Conservation (phyloP, 37 sponge, comb jelly and placozoan species). For the Chondrilla cf. caribensis region DNA sequence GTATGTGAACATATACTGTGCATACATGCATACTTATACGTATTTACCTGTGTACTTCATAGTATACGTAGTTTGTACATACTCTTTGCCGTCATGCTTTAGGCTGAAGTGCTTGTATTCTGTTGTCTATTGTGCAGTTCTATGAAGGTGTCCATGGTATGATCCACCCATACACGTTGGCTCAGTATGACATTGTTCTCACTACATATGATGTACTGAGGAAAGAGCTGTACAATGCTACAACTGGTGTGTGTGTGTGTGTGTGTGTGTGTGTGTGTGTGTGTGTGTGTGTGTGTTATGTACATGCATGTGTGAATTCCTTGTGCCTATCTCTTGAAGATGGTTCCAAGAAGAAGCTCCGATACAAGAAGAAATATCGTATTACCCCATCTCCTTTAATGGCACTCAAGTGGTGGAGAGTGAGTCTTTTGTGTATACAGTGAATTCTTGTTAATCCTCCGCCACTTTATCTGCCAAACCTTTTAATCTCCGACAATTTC, state of each 20-base stretch:
- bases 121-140: conserved; percentile 22
- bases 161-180: conserved; percentile 59
- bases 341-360: conserved; percentile 28
- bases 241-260: neutral
- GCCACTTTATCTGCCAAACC: too few relatives aligned
- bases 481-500: too few relatives aligned
- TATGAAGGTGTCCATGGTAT: conserved; percentile 52
- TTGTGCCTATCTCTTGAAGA: neutral
- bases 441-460: too few relatives aligned
- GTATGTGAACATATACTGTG: too few relatives aligned
- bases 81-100: too few relatives aligned
- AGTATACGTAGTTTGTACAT: too few relatives aligned
- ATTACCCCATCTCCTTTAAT: conserved; percentile 67
- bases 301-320: neutral
- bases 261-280: neutral
- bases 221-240: conserved; percentile 61
- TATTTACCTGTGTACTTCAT: too few relatives aligned
- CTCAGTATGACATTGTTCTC: conserved; percentile 64
- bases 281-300: neutral
- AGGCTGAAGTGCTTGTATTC: too few relatives aligned
- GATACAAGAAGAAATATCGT: conserved; percentile 52
- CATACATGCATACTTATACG: too few relatives aligned
- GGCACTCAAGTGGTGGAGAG: conserved; percentile 85
- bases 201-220: conserved; percentile 65
- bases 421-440: conserved; percentile 18